Percentiles rank a stretch among this genome's conserved stretches.
Evolutionary conservation across 1,140 invertebrate genomes (phyloP).

Genomic region (Euwallacea similis): DNA sequence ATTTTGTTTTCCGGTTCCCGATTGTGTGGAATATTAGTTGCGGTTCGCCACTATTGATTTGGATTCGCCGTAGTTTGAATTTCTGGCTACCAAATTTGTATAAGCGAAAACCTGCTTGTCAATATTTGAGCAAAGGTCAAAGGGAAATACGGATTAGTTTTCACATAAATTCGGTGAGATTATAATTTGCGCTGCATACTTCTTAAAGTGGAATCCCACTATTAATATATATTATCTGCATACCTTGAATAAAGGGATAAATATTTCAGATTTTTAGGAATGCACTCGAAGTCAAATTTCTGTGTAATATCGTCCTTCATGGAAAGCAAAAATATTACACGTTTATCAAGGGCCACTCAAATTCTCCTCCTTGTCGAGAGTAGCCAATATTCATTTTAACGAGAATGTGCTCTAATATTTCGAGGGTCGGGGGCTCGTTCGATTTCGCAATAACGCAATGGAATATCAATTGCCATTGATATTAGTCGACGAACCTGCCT

Average conservation of each 20-base stretch:
- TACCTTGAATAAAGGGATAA: too few relatives aligned
- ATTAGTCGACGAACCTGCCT: slow-evolving; percentile 9
- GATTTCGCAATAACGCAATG: slow-evolving; percentile 15
- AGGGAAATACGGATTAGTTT: slow-evolving; percentile 1
- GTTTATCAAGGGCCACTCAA: too few relatives aligned
- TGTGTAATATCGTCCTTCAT: too few relatives aligned
- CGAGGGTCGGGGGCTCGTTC: slow-evolving; percentile 7
- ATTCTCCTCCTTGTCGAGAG: neutral
- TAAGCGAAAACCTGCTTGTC: slow-evolving; percentile 3
- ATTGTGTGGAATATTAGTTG: slow-evolving; percentile 32
- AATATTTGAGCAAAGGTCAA: slow-evolving; percentile 14
- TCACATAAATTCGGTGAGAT: neutral
- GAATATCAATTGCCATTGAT: slow-evolving; percentile 17
- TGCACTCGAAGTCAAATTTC: too few relatives aligned
- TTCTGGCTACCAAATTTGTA: slow-evolving; percentile 16
- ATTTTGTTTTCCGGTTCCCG: slow-evolving; percentile 29
- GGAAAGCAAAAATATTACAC: too few relatives aligned
- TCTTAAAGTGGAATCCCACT: neutral
- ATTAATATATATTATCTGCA: too few relatives aligned
- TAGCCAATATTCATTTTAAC: slow-evolving; percentile 11
- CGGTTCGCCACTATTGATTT: slow-evolving; percentile 26
- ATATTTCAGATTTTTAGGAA: too few relatives aligned
- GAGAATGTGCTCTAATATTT: slow-evolving; percentile 14
- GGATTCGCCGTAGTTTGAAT: slow-evolving; percentile 31
- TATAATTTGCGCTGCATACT: neutral